These are phyloP conservation scores for Saturnia japonica DNA, from an alignment of 2,888 invertebrate genomes.

Conservation along the genomic window DNA sequence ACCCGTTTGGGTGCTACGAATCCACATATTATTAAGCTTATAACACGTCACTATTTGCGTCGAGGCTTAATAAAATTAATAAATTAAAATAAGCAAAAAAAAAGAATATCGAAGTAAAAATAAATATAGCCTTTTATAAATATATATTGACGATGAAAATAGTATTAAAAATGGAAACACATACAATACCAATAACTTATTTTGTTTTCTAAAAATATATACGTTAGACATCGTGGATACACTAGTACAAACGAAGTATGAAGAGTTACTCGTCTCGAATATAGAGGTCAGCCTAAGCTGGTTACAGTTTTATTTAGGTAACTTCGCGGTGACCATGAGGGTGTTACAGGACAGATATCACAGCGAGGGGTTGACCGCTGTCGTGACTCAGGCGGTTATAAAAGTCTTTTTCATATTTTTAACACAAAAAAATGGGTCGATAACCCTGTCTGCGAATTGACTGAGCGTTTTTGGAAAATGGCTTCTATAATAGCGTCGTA, in stretches of 20 bases:
- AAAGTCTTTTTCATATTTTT: slow-evolving; percentile 63
- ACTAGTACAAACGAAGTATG: background rate
- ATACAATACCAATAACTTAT: no score
- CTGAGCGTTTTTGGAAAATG: slow-evolving; percentile 14
- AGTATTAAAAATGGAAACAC: no score
- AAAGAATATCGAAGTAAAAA: no score
- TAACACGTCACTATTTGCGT: no score
- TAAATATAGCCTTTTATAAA: no score
- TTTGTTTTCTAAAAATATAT: no score
- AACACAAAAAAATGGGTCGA: slow-evolving; percentile 52
- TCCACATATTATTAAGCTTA: no score
- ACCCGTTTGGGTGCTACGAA: no score
- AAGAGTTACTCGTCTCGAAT: slow-evolving; percentile 21
- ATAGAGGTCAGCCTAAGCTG: slow-evolving; percentile 36
- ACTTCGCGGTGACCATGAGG: slow-evolving; percentile 29
- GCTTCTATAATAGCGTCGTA: slow-evolving; percentile 16
- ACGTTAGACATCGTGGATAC: no score
- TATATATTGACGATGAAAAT: no score
- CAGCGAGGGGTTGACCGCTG: slow-evolving; percentile 18
- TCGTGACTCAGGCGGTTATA: slow-evolving; percentile 53
- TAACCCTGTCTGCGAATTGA: slow-evolving; percentile 33
- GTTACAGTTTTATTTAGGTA: slow-evolving; percentile 42
- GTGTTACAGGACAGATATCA: slow-evolving; percentile 34
- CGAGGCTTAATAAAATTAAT: no score
- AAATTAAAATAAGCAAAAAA: no score